phyloP scores from a whole-genome alignment of 1,140 invertebrate species.

The Drosophila kikkawai region DNA sequence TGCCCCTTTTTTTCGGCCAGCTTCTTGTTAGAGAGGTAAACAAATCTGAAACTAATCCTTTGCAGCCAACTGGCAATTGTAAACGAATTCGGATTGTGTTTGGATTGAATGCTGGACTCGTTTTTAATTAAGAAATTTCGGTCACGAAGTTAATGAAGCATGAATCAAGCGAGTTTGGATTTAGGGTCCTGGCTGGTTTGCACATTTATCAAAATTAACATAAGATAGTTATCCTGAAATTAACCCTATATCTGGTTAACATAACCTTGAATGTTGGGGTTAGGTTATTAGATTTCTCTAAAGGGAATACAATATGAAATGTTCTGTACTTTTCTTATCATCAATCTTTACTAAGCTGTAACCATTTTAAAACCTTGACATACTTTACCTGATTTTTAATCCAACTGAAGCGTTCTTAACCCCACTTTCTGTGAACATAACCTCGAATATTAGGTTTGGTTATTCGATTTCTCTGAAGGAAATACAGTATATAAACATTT shows the following conservation, averaged over 20 bases:
- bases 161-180: slow-evolving; percentile 17
- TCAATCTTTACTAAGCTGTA: background rate
- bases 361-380: background rate
- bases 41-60: slow-evolving; percentile 56
- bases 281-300: background rate
- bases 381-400: background rate
- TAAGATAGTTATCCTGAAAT: background rate
- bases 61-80: slow-evolving; percentile 53
- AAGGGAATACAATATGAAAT: too few species aligned
- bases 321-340: background rate
- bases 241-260: background rate
- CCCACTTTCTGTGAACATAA: slow-evolving; percentile 6
- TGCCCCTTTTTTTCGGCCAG: slow-evolving; percentile 16
- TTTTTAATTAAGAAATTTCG: slow-evolving; percentile 63
- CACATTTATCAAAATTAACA: slow-evolving; percentile 23
- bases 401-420: background rate
- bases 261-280: background rate
- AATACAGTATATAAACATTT: background rate
- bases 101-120: slow-evolving; percentile 47
- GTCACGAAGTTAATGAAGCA: slow-evolving; percentile 53
- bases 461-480: background rate
- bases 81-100: slow-evolving; percentile 55
- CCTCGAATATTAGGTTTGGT: background rate
- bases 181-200: background rate
- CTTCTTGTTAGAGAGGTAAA: slow-evolving; percentile 54